A percentile compares a stretch with the other conserved stretches of the same genome.
Evolutionary conservation across 2,888 invertebrate species (phyloP).

Genomic region (Hecatera dysodea): DNA sequence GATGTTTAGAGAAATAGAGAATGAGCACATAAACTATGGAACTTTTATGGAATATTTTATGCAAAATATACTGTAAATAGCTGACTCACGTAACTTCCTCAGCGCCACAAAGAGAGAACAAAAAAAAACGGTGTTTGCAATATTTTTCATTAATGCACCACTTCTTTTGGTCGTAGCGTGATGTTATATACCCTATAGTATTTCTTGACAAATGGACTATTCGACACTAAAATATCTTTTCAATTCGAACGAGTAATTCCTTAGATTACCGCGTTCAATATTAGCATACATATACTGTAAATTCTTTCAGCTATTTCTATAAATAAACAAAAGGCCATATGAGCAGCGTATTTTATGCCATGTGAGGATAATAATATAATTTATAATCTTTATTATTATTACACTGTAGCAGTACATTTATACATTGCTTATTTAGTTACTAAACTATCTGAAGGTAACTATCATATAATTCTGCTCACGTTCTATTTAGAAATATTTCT

Average conservation of each 20-base stretch:
- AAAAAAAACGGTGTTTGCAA: too few species aligned
- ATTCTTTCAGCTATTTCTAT: not conserved
- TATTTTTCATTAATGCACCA: too few species aligned
- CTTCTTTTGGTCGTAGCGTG: too few species aligned
- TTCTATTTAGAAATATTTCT: not conserved
- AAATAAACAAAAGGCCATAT: not conserved
- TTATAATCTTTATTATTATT: not conserved
- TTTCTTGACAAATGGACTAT: too few species aligned
- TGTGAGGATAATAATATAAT: not conserved
- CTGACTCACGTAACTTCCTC: too few species aligned
- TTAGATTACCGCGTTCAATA: too few species aligned
- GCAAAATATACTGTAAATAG: not conserved
- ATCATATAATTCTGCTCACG: not conserved
- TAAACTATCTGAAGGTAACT: constrained; percentile 8
- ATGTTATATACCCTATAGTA: too few species aligned
- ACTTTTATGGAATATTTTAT: not conserved
- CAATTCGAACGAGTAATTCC: too few species aligned
- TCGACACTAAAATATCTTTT: too few species aligned
- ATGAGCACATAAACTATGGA: too few species aligned
- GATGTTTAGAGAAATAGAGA: too few species aligned
- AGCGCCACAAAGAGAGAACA: too few species aligned
- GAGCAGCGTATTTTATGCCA: not conserved
- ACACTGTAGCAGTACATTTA: not conserved
- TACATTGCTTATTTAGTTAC: not conserved
- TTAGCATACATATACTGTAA: not conserved